Base-by-base conservation (phyloP, 1,140 invertebrate species). In the Phthorimaea operculella region DNA sequence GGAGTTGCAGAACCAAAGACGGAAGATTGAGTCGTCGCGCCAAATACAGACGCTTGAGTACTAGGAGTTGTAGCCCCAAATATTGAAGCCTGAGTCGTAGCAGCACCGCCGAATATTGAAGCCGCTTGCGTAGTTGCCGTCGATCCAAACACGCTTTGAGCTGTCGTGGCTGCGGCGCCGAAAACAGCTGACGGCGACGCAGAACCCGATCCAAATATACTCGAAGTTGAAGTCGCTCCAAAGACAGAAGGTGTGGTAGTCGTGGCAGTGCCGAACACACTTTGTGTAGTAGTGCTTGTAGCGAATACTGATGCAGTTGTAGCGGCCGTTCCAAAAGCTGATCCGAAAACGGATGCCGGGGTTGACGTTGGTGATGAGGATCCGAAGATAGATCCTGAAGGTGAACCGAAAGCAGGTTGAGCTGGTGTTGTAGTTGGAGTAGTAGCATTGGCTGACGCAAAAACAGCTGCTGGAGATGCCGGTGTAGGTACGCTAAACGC, bases 21-120 rank as follows among this genome's bases (percentile, higher is more conserved):
- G 0, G 66, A 62, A 44, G 59, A 54, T 69, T 63, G 73, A 50
- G n/a, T 52, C 1, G 73, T 59, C 33, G 67, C 50, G 12, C 63
- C 63, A 36, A 76, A 73, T 36, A 66, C 56, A 8, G 61, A 68
- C 8, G 61, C 39, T 53, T 60, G 50, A 44, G 67, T 59, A 10
- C 61, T 63, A 11, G 48, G 39, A 1, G 59, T 58, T 0, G 53
- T 21, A 42, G 53, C 33, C 0, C 54, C 52, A 54, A 48, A 59
- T n/a, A 58, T 42, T 39, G 57, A 58, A 14, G 49, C 53, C 36
- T 47, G 59, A 36, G 53, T 57, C 16, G 57, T 59, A 6, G 59
- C 34, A 16, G 58, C n/a, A 28, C 53, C 50, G 28, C 63, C 55
- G 28, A 63, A 63, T 51, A 69, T 33, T 10, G 64, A 60, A 4